Conservation (phyloP, 2,888 invertebrate genomes). For the Mythimna pallens region DNA sequence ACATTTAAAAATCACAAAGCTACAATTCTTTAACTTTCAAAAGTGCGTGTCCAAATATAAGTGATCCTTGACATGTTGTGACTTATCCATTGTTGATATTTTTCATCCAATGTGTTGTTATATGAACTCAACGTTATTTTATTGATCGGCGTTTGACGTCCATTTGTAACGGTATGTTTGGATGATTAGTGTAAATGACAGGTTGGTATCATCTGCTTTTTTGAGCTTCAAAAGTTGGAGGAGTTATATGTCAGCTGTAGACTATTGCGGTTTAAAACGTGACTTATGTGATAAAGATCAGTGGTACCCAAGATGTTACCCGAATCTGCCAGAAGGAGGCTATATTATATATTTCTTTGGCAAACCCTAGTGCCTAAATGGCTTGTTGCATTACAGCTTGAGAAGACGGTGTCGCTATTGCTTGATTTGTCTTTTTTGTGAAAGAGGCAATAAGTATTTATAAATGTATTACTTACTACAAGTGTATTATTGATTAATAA, state of each 20-base stretch:
- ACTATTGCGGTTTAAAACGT: neutral
- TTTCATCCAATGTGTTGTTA: conserved; percentile 60
- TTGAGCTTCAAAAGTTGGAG: neutral
- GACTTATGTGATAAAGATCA: neutral
- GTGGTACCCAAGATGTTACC: neutral
- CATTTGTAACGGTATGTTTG: conserved; percentile 60
- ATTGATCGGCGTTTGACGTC: conserved; percentile 74
- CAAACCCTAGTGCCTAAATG: no score
- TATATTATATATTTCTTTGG: no score
- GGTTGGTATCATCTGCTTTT: conserved; percentile 39
- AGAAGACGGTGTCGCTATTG: no score
- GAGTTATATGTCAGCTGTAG: conserved; percentile 6
- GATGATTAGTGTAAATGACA: conserved; percentile 40
- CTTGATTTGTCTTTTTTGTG: no score
- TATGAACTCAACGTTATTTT: conserved; percentile 47
- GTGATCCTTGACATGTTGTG: conserved; percentile 57
- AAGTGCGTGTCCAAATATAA: conserved; percentile 64
- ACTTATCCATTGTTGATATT: conserved; percentile 63
- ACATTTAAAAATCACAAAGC: conserved; percentile 42
- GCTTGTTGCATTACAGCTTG: no score
- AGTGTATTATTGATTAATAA: no score
- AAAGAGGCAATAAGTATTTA: no score
- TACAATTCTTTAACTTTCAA: conserved; percentile 37
- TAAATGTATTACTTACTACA: no score
- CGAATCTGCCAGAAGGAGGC: neutral